Conservation (phyloP, 2,113 vertebrate species). For the Cariama cristata region DNA sequence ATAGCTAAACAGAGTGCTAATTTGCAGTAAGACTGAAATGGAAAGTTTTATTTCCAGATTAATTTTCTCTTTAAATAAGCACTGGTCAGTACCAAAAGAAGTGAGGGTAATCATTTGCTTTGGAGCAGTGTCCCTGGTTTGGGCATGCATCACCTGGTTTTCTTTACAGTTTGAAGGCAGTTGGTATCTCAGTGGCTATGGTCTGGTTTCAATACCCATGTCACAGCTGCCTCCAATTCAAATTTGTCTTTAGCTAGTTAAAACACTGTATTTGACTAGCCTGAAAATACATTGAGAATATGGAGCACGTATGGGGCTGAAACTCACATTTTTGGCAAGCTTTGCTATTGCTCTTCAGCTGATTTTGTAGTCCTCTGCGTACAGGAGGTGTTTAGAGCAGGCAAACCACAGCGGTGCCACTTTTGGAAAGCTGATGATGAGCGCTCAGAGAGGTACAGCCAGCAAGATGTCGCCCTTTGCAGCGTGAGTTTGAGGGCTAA, state of each 20-base stretch:
- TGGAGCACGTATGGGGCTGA: neutral
- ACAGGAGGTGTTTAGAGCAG: neutral
- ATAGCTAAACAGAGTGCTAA: neutral
- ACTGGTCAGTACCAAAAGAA: neutral
- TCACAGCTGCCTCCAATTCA: neutral
- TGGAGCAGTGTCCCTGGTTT: neutral
- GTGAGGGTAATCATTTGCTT: neutral
- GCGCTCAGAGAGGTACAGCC: neutral
- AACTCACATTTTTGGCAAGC: neutral
- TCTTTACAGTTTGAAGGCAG: neutral
- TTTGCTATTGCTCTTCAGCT: neutral
- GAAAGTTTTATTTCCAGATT: neutral
- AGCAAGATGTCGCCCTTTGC: neutral
- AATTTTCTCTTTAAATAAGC: neutral
- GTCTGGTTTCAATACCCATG: neutral
- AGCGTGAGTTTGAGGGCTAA: neutral
- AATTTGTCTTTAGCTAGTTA: neutral
- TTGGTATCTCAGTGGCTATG: neutral
- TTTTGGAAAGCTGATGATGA: neutral
- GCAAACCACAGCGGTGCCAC: fast-evolving
- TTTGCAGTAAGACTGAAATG: neutral
- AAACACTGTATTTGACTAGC: neutral
- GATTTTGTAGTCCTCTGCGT: neutral
- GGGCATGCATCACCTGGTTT: neutral
- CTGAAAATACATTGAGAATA: neutral